Evolutionary conservation across 2,888 invertebrate genomes (phyloP).

Genomic region (Diadegma fenestrale): DNA sequence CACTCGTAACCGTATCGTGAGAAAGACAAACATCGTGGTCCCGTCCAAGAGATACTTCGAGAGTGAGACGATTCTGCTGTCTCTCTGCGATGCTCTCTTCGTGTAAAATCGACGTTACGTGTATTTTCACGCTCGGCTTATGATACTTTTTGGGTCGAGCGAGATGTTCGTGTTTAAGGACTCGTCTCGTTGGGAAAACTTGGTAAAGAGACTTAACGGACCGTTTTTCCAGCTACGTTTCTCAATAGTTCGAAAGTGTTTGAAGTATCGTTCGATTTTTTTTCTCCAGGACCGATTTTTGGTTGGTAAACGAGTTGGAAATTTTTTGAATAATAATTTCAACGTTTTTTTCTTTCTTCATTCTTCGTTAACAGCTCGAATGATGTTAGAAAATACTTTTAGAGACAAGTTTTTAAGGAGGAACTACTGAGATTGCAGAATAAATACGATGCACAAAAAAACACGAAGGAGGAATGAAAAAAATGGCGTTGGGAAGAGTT

Average conservation of each 20-base stretch:
- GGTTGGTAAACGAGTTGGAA: neutral
- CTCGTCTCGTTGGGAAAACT: neutral
- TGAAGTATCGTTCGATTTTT: neutral
- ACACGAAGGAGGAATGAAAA: slow-evolving; percentile 38
- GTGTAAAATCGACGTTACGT: slow-evolving; percentile 36
- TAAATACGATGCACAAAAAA: neutral
- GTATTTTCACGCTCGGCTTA: slow-evolving; percentile 48
- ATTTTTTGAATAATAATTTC: neutral
- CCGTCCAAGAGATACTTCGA: slow-evolving; percentile 67
- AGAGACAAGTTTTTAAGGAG: neutral
- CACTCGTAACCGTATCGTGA: slow-evolving; percentile 83
- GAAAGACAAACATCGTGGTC: slow-evolving; percentile 81
- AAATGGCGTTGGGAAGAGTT: slow-evolving; percentile 52
- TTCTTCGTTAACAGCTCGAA: neutral
- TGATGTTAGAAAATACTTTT: neutral
- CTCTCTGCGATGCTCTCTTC: slow-evolving; percentile 40
- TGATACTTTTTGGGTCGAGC: slow-evolving; percentile 61
- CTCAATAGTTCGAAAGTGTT: neutral
- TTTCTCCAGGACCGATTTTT: neutral
- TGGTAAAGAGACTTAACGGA: neutral
- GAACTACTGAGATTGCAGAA: slow-evolving; percentile 19
- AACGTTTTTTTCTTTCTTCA: neutral
- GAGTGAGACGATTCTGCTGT: slow-evolving; percentile 69
- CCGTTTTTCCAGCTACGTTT: neutral
- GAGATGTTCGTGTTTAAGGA: slow-evolving; percentile 43